Percentiles rank a stretch among this genome's conserved stretches.
Evolutionary conservation across 2,888 invertebrate species (phyloP).

Genomic region (Desoria tigrina): DNA sequence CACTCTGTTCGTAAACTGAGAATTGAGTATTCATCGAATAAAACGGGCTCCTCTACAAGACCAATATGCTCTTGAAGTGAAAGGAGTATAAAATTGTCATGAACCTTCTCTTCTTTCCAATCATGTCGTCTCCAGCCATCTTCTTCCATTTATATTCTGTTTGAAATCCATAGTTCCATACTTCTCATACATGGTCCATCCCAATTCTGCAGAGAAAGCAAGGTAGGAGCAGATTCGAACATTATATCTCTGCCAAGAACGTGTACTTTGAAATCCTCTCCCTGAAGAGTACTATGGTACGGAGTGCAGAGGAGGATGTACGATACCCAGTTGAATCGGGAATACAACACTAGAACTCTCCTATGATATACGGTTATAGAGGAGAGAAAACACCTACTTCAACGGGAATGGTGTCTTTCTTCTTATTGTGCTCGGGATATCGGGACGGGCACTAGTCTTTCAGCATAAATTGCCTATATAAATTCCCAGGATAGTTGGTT

Average conservation of each 20-base stretch:
- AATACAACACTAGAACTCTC: too few relatives aligned
- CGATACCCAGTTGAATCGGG: too few relatives aligned
- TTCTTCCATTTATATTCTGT: slow-evolving; percentile 12
- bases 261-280: too few relatives aligned
- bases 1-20: slow-evolving; percentile 14
- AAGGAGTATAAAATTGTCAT: slow-evolving; percentile 48
- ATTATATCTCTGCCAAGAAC: too few relatives aligned
- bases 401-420: slow-evolving; percentile 24
- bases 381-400: slow-evolving; percentile 2
- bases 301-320: too few relatives aligned
- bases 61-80: slow-evolving; percentile 35
- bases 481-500: slow-evolving; percentile 29
- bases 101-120: slow-evolving; percentile 41
- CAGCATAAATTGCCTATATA: slow-evolving; percentile 45
- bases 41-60: slow-evolving; percentile 24
- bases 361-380: not conserved
- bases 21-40: slow-evolving; percentile 12
- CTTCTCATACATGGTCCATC: too few relatives aligned
- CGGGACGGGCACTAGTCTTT: slow-evolving; percentile 18
- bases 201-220: not conserved
- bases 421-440: slow-evolving; percentile 35
- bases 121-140: slow-evolving; percentile 27
- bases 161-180: slow-evolving; percentile 2
- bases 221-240: not conserved
- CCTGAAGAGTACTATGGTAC: too few relatives aligned